These are phyloP conservation scores for Podarcis raffonei DNA, from an alignment of 2,113 vertebrate species.

Conservation along the genomic window DNA sequence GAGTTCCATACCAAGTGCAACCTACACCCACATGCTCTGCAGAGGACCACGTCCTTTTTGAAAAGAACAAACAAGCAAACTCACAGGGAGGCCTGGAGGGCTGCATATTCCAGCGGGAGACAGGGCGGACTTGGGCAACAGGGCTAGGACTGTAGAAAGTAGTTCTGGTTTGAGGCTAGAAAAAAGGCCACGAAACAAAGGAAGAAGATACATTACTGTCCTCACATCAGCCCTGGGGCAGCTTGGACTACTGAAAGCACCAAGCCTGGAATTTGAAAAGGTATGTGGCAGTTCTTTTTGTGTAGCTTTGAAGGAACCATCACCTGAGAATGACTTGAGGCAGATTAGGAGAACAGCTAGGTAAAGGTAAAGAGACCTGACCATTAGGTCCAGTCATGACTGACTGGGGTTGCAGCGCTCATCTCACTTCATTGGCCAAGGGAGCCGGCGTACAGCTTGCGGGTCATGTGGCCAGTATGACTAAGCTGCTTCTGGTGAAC, in stretches of 20 bases:
- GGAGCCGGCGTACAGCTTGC: too few relatives aligned
- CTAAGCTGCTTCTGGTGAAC: too few relatives aligned
- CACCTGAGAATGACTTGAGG: neutral
- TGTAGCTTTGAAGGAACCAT: neutral
- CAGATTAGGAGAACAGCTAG: neutral
- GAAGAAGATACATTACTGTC: neutral
- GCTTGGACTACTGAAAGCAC: neutral
- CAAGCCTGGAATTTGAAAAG: neutral
- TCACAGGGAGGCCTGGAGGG: slow-evolving; percentile 83
- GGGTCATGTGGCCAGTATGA: too few relatives aligned
- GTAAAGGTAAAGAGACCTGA: too few relatives aligned
- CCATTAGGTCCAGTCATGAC: too few relatives aligned
- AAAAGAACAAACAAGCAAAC: slow-evolving; percentile 11
- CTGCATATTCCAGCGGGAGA: slow-evolving; percentile 85
- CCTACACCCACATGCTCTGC: accelerated
- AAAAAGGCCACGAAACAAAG: neutral
- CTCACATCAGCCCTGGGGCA: neutral
- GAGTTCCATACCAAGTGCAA: neutral
- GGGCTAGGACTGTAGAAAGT: slow-evolving; percentile 82
- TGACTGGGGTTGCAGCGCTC: too few relatives aligned
- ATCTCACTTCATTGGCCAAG: too few relatives aligned
- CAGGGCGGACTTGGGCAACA: slow-evolving; percentile 75
- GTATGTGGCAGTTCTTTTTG: neutral
- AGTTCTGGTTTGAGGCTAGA: slow-evolving; percentile 81
- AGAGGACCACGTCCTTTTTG: accelerated